A percentile compares a stretch with the other conserved stretches of the same genome.
These are phyloP conservation scores for Catotricha subobsoleta DNA, from an alignment of 2,888 invertebrate species.

Conservation along the genomic window DNA sequence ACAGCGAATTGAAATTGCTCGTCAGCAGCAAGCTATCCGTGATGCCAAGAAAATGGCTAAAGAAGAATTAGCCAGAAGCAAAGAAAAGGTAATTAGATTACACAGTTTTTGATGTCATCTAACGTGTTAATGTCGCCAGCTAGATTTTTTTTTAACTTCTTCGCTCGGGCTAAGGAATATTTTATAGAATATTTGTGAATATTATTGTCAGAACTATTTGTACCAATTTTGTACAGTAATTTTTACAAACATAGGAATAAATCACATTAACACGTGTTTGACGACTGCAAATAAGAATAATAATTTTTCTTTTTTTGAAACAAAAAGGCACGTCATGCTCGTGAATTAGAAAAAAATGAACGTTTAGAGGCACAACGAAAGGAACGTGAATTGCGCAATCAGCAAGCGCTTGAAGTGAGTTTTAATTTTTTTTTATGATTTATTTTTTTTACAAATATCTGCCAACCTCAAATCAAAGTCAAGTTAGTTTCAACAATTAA, in stretches of 20 bases:
- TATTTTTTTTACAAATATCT: neutral
- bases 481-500: too few relatives aligned
- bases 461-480: neutral
- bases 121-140: too few relatives aligned
- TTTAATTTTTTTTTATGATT: too few relatives aligned
- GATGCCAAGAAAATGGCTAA: conserved; percentile 59
- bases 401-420: conserved; percentile 73
- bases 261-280: too few relatives aligned
- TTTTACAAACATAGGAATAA: neutral
- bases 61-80: conserved; percentile 37
- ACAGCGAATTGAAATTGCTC: conserved; percentile 55
- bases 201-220: too few relatives aligned
- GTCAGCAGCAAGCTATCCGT: conserved; percentile 49
- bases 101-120: too few relatives aligned
- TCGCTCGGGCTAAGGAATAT: too few relatives aligned
- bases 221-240: too few relatives aligned
- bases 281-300: too few relatives aligned
- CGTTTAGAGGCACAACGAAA: conserved; percentile 66
- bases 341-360: conserved; percentile 61
- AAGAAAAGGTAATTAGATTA: conserved; percentile 36
- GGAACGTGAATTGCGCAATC: conserved; percentile 63
- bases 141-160: too few relatives aligned
- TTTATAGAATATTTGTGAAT: too few relatives aligned
- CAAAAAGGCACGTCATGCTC: conserved; percentile 18
- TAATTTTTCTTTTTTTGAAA: neutral